Percentiles rank a stretch among this genome's conserved stretches.
These are phyloP conservation scores for Haliclona indistincta DNA, from an alignment of 37 sponge, comb jelly and placozoan species.

Conservation along the genomic window DNA sequence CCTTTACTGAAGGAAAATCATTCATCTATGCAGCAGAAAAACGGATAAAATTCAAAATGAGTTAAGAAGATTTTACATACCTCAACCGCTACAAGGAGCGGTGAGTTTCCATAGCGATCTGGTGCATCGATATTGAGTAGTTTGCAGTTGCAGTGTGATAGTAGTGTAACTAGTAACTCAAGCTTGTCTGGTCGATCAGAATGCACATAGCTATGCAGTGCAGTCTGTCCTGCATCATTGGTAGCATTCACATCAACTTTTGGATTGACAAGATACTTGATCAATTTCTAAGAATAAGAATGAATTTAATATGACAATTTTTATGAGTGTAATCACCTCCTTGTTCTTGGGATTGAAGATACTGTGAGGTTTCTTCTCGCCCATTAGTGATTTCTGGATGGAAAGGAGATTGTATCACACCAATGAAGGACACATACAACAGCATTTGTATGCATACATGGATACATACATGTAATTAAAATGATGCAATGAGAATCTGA, in stretches of 20 bases:
- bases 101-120: constrained; percentile 6
- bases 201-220: constrained; percentile 40
- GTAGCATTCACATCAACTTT: not conserved
- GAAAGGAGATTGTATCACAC: not conserved
- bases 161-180: constrained; percentile 21
- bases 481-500: too few species aligned
- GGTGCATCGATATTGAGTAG: constrained; percentile 23
- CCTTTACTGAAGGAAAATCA: constrained; percentile 42
- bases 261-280: constrained; percentile 7
- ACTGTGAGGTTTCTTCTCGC: not conserved
- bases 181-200: constrained; percentile 18
- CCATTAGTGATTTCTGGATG: not conserved
- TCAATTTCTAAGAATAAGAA: not conserved
- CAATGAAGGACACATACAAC: too few species aligned
- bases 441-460: too few species aligned
- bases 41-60: not conserved
- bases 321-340: too few species aligned
- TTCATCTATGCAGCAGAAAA: constrained; percentile 12
- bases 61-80: not conserved
- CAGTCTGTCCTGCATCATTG: constrained; percentile 30
- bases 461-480: too few species aligned
- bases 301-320: too few species aligned
- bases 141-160: constrained; percentile 25
- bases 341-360: not conserved
- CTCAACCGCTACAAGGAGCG: constrained; percentile 48